Evolutionary conservation across 1,140 invertebrate species (phyloP), one percentile per base, ranked within the genome.

Genomic region (Parasteatoda tepidariorum): DNA sequence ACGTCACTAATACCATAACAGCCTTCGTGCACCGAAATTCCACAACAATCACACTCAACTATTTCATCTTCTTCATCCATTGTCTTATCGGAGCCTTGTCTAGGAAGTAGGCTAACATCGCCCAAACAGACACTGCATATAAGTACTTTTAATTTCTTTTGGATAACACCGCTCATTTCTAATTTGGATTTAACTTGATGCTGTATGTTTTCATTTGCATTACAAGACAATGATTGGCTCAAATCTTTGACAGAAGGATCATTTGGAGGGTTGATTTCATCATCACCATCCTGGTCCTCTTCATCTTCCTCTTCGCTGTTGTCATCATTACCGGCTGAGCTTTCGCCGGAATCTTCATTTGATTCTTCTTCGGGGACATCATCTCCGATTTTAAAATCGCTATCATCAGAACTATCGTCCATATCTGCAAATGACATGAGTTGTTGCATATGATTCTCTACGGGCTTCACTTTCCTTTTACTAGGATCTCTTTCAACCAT

Each of bases 1-100:
- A 93, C 93, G 87, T 98, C 97, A 62, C 95, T 96, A 31, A 98
- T 94, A n/a, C 96, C 96, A 90, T 98, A 98, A 88, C 97, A 98
- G 84, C 95, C 94, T 92, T 99, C 97, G 90, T 99, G 97, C 13
- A 98, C 97, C 84, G 95, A 96, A 0, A 98, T 95, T 18, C 96
- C 96, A 90, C 97, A 99, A 34, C 95, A 93, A 90, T 99, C 97
- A 90, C 97, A 99, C 89, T 98, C 97, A 9, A 98, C 95, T 85
- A 99, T 97, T 90, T 98, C 97, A 91, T 98, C 97, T 59, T 94
- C 92, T 87, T 96, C 95, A 90, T 96, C 95, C 89, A 95, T 97
- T 86, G 94, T 92, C 55, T 57, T 73, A 18, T 78, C 66, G 33
- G 62, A 76, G 5, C 57, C 67, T 62, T 67, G 68, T 22, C 74